Base-by-base conservation (phyloP, 2,888 invertebrate genomes). In the Onthophagus sagittarius region DNA sequence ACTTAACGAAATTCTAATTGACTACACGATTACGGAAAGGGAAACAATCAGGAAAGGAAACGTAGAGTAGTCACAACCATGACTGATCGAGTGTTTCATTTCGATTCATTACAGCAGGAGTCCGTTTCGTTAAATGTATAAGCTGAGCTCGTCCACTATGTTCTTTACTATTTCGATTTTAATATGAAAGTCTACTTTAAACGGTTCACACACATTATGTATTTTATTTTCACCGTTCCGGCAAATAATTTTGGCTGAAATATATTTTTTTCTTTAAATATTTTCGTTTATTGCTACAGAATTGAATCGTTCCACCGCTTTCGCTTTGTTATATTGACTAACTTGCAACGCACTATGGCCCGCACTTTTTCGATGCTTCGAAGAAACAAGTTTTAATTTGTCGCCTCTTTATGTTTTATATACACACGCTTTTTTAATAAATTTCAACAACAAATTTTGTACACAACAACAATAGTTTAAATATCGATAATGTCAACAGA, bases 211-310 rank as follows among this genome's bases (percentile, higher is more conserved):
- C 39, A 53, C 39, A 53, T 53, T 53, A 53, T 53, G 39, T 53
- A 53, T 53, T 53, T 53, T 53, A 53, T 53, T 53, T 53, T 53
- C 39, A 53, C 39, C 39, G 39, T 53, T 53, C 39, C 7, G 39
- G 5, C 23, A 23, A 23, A 23, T 23, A 23, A 23, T 23, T 23
- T 23, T 23, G 23, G 23, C 23, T 23, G 23, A 23, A 23, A 23
- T 23, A 23, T 53, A 11, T 53, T 4, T 4, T 53, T 53, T 53
- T 53, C 11, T 53, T 53, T 53, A 53, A 9, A 53, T 53, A 53
- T 7, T 63, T 70, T 11, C 32, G 70, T 74, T 74, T 74, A 74
- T 74, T 74, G 74, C 74, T 74, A 74, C 72, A 63, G 72, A 74
- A 71, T 72, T 72, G 64, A 74, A 74, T 72, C 72, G 74, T 72